A percentile compares a stretch with the other conserved stretches of the same genome.
Evolutionary conservation across 2,888 invertebrate genomes (phyloP).

Genomic region (Ochropacha duplaris): DNA sequence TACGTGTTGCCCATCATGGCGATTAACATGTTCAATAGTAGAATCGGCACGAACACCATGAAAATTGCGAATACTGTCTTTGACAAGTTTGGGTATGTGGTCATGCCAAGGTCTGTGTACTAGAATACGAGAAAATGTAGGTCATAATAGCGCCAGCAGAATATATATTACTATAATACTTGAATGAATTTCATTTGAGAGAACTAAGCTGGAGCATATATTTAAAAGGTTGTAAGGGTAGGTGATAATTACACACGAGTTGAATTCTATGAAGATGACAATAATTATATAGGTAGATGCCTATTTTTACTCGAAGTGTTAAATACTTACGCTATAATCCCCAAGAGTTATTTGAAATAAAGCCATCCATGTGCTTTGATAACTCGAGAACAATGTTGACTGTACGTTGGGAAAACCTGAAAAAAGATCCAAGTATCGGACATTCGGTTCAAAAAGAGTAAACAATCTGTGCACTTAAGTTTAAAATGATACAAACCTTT

Average conservation of each 20-base stretch:
- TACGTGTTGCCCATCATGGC: constrained; percentile 99
- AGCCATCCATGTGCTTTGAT: constrained; percentile 98
- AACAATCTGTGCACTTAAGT: neutral
- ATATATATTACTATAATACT: too few species aligned
- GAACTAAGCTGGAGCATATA: too few species aligned
- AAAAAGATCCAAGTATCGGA: constrained; percentile 16
- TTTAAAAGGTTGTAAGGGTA: too few species aligned
- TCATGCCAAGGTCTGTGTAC: constrained; percentile 96
- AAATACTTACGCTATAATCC: constrained; percentile 94
- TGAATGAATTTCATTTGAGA: too few species aligned
- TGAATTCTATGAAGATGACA: too few species aligned
- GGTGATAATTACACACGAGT: too few species aligned
- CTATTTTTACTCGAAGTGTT: neutral
- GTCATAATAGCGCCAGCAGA: neutral
- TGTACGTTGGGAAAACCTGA: constrained; percentile 90
- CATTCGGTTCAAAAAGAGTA: neutral
- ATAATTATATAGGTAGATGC: too few species aligned
- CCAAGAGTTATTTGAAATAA: constrained; percentile 98
- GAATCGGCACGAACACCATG: constrained; percentile 98
- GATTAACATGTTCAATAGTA: constrained; percentile 97
- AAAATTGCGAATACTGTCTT: constrained; percentile 98
- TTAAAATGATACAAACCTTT: constrained; percentile 82
- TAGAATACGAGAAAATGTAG: constrained; percentile 60
- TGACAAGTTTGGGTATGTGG: constrained; percentile 95
- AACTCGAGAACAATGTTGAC: constrained; percentile 91